A percentile compares a stretch with the other conserved stretches of the same genome.
Conservation (phyloP, 2,888 invertebrate species). For the Tenodera sinensis region DNA sequence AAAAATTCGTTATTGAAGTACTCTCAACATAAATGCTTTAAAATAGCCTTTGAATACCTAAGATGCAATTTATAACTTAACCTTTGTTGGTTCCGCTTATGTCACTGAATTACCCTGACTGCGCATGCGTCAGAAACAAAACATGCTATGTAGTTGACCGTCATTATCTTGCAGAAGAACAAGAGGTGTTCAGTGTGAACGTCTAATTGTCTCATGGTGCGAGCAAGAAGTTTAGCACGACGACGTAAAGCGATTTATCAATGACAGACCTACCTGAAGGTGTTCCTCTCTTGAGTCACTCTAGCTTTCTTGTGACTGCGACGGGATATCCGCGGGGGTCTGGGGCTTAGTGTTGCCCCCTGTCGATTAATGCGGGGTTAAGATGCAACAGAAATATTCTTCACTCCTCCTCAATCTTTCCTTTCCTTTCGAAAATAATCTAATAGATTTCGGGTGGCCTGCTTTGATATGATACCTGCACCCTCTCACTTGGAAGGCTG, state of each 20-base stretch:
- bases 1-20: too few relatives aligned
- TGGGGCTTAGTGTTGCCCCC: conserved; percentile 12
- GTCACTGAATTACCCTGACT: too few relatives aligned
- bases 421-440: not conserved
- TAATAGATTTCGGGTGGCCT: not conserved
- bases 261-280: not conserved
- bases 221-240: not conserved
- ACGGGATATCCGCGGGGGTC: conserved; percentile 10
- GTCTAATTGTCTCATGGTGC: too few relatives aligned
- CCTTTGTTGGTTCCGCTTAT: too few relatives aligned
- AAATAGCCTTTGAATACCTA: too few relatives aligned
- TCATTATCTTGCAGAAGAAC: too few relatives aligned
- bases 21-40: too few relatives aligned
- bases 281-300: not conserved
- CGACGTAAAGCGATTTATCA: not conserved
- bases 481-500: too few relatives aligned
- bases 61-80: too few relatives aligned
- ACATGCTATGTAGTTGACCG: too few relatives aligned
- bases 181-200: too few relatives aligned
- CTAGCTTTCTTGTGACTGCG: not conserved
- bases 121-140: too few relatives aligned
- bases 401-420: not conserved
- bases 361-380: conserved; percentile 5
- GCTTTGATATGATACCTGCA: not conserved
- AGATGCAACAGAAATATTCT: not conserved